Evolutionary conservation across 2,888 invertebrate genomes (phyloP).

Genomic region (Heteropelma amictum): DNA sequence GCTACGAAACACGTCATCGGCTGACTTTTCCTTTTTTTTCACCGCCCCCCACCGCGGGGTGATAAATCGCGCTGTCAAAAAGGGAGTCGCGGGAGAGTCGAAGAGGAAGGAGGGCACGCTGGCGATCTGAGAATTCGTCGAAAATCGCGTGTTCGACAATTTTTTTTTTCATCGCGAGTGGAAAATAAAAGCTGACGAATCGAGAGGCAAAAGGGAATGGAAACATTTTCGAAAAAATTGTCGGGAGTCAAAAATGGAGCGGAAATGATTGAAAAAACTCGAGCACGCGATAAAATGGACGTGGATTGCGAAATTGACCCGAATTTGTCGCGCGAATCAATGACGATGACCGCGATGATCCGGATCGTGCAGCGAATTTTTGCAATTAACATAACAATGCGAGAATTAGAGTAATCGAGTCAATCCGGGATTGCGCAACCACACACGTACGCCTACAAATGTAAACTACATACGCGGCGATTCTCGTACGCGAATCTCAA

Average conservation of each 20-base stretch:
- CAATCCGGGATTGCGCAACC: conserved; percentile 64
- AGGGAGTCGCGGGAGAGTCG: too few species aligned
- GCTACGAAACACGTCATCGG: conserved; percentile 25
- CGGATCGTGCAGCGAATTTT: conserved; percentile 55
- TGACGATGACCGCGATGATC: conserved; percentile 52
- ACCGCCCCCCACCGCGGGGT: background rate
- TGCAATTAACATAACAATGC: conserved; percentile 69
- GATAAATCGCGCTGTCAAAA: too few species aligned
- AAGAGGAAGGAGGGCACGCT: too few species aligned
- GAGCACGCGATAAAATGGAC: background rate
- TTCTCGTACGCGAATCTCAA: background rate
- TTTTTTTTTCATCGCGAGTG: too few species aligned
- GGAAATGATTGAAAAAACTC: too few species aligned
- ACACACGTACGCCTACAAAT: background rate
- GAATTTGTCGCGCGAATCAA: conserved; percentile 56
- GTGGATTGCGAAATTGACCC: conserved; percentile 43
- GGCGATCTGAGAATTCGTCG: too few species aligned
- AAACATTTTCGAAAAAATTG: too few species aligned
- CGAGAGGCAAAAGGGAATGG: too few species aligned
- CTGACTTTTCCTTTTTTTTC: background rate
- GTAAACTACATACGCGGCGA: background rate
- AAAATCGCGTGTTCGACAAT: too few species aligned
- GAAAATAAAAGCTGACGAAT: too few species aligned
- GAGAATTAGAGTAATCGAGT: conserved; percentile 66
- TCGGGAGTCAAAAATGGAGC: too few species aligned